Percentiles rank a stretch among this genome's conserved stretches.
Conservation (phyloP, 2,113 vertebrate genomes). For the Sinocyclocheilus anophthalmus region DNA sequence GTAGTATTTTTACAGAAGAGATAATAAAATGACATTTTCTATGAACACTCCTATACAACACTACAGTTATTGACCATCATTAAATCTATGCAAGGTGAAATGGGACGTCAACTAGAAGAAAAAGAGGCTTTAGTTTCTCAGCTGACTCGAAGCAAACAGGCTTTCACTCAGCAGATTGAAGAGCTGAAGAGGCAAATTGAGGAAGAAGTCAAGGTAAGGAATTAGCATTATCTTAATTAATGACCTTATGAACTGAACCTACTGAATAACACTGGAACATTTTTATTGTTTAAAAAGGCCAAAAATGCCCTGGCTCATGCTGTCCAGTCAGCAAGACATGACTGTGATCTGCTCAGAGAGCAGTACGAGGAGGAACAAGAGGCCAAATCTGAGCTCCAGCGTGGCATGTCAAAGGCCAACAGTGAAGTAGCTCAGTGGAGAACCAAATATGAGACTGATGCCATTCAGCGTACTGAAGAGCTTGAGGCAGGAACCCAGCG, state of each 20-base stretch:
- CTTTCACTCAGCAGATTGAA: slow-evolving; percentile 10
- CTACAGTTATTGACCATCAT: background rate
- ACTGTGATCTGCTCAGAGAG: slow-evolving; percentile 75
- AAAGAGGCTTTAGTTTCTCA: no score
- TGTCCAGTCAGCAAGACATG: slow-evolving; percentile 63
- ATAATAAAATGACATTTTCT: no score
- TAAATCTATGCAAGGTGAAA: background rate
- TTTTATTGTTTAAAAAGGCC: background rate
- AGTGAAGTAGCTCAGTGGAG: no score
- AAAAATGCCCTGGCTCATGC: slow-evolving; percentile 37
- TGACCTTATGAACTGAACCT: no score
- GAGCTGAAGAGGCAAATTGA: background rate
- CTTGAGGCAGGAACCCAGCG: slow-evolving; percentile 74
- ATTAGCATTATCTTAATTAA: background rate
- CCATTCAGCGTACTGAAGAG: slow-evolving; percentile 68
- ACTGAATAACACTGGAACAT: no score
- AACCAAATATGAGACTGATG: no score
- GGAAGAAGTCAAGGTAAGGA: background rate
- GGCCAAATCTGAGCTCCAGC: slow-evolving; percentile 72
- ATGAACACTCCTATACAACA: no score
- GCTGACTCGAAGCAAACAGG: background rate
- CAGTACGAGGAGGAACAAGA: slow-evolving; percentile 77
- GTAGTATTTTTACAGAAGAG: background rate
- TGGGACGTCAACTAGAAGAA: no score
- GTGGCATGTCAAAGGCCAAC: slow-evolving; percentile 63